These are phyloP conservation scores for Ectropis grisescens DNA, from an alignment of 1,140 invertebrate genomes.

Conservation along the genomic window DNA sequence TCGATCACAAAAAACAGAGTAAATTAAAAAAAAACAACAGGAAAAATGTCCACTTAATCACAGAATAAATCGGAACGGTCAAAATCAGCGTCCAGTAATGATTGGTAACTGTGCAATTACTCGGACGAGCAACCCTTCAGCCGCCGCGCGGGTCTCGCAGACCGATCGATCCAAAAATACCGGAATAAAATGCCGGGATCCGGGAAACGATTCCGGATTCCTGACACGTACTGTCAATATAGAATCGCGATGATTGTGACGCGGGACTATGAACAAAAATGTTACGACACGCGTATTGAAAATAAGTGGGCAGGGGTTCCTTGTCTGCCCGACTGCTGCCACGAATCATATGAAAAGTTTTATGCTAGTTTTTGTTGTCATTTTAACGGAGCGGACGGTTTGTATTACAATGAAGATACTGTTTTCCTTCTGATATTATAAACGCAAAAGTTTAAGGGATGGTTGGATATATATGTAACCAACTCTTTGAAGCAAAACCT, in stretches of 20 bases:
- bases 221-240: slow-evolving; percentile 60
- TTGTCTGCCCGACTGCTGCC: too few species aligned
- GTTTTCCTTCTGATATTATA: too few species aligned
- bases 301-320: slow-evolving; percentile 39
- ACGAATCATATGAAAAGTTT: too few species aligned
- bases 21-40: too few species aligned
- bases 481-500: too few species aligned
- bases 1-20: too few species aligned
- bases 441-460: too few species aligned
- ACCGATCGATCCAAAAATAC: slow-evolving; percentile 21
- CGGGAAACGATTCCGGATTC: slow-evolving; percentile 50
- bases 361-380: too few species aligned
- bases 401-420: too few species aligned
- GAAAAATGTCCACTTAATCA: slow-evolving; percentile 6
- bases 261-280: slow-evolving; percentile 41
- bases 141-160: slow-evolving; percentile 28
- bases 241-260: slow-evolving; percentile 60
- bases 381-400: too few species aligned
- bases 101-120: slow-evolving; percentile 65
- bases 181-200: slow-evolving; percentile 63
- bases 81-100: slow-evolving; percentile 40
- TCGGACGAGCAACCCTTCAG: slow-evolving; percentile 57
- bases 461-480: too few species aligned
- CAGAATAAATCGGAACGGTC: slow-evolving; percentile 23
- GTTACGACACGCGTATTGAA: slow-evolving; percentile 44